phyloP scores from a whole-genome alignment of 2,113 vertebrate genomes.

The Eubucco bourcierii region DNA sequence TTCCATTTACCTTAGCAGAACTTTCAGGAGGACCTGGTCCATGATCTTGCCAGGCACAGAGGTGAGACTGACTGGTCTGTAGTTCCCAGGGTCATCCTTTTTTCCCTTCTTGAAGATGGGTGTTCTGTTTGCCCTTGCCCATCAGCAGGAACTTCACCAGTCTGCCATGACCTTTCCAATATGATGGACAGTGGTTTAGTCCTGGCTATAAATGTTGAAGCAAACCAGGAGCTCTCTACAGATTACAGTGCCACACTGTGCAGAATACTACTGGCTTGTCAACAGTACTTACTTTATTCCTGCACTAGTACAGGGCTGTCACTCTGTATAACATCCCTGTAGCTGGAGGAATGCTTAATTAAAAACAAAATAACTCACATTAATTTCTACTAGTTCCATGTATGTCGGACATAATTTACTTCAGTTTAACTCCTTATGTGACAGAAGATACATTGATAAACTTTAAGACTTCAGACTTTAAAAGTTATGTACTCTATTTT shows the following conservation, averaged over 20 bases:
- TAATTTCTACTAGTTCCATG: background rate
- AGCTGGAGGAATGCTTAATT: background rate
- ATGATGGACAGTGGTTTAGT: too few species aligned
- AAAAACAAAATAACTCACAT: background rate
- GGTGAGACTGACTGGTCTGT: too few species aligned
- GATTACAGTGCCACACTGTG: too few species aligned
- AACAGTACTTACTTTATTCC: background rate
- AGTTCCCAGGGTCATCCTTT: too few species aligned
- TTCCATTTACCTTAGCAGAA: too few species aligned
- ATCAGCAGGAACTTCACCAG: too few species aligned
- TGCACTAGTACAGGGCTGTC: background rate
- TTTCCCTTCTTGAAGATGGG: too few species aligned
- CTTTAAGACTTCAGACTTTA: background rate
- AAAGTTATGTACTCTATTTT: background rate
- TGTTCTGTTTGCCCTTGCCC: too few species aligned
- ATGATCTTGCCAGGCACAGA: too few species aligned
- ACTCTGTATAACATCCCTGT: background rate
- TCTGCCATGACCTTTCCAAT: too few species aligned
- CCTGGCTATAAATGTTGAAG: background rate
- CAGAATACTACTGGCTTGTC: background rate
- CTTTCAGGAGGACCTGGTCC: too few species aligned
- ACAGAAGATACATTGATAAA: background rate
- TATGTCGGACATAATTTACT: background rate
- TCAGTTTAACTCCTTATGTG: background rate
- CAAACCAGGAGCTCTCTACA: background rate